Base-by-base conservation (phyloP, 30 jellyfish, hydroid and myxozoan genomes). In the Cassiopea andromeda region DNA sequence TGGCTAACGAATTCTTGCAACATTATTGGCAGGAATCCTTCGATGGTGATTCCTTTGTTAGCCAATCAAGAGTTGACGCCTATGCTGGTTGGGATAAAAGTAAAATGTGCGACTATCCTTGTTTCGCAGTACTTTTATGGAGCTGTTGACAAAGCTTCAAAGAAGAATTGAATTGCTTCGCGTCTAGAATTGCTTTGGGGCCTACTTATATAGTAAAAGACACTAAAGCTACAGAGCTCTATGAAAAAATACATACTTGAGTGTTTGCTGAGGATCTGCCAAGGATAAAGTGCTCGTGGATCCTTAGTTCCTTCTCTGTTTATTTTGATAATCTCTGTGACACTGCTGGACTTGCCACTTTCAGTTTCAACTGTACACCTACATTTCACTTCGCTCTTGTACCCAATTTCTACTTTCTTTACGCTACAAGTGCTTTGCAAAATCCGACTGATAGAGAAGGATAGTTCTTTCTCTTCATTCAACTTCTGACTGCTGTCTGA, bases 211-310 rank as follows among this genome's bases (percentile, higher is more conserved):
- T 27, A 27, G 38, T 27, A 27, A 27, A 27, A 27, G 38, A 27
- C 38, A 27, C 38, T 27, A 27, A 27, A 27, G 38, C 38, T 27
- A 27, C 38, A 27, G 64, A 54, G 12, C 12, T 6, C 7, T 54
- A 4, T 48, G 15, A 1, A 17, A 13, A 47, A 16, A 13, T 1
- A 46, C 91, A 48, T 54, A 83, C 91, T 57, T 71, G 91, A 7
- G 54, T 83, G 91, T 73, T 83, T 83, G 17, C 19, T 49, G 15
- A 83, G 68, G 10, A 83, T 69, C 78, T 69, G 91, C 91, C 91
- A 83, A 48, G 84, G 85, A 59, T 83, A 73, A 2, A 66, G 82
- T 48, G 58, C 3, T 47, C 70, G 9, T n/a, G 91, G 16, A 18
- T 83, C 91, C 17, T 46, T 61, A 4, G 60, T 8, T 46, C 84